Conservation (phyloP, 2,113 vertebrate species). For the Thalassarche chlororhynchos region DNA sequence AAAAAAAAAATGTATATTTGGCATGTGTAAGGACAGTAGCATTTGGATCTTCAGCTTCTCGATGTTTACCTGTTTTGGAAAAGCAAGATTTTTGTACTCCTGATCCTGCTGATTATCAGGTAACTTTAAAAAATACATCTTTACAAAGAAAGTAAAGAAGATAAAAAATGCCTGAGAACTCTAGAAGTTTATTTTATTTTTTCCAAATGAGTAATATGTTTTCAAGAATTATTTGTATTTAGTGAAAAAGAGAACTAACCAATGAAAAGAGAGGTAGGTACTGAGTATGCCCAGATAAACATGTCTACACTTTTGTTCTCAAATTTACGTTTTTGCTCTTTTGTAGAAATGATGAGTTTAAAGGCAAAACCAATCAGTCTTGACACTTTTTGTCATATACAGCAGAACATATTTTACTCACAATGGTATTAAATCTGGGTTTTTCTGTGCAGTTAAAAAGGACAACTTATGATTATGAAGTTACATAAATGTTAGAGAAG, state of each 20-base stretch:
- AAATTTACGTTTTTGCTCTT: background rate
- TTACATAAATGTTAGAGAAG: background rate
- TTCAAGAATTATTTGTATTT: background rate
- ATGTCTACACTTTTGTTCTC: fast-evolving
- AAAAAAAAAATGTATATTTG: background rate
- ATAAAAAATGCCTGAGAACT: background rate
- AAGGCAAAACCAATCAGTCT: background rate
- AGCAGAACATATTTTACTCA: background rate
- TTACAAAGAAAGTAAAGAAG: background rate
- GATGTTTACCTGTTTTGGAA: background rate
- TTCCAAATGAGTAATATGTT: background rate
- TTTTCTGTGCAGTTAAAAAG: background rate
- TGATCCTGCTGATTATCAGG: constrained; percentile 37
- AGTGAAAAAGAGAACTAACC: background rate
- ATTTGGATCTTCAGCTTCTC: constrained; percentile 51
- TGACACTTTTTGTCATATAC: background rate
- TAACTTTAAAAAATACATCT: background rate
- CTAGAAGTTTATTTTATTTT: background rate
- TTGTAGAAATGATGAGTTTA: background rate
- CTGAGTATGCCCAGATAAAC: background rate
- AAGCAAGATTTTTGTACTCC: background rate
- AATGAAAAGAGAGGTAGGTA: background rate
- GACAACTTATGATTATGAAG: background rate
- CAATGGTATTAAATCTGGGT: background rate
- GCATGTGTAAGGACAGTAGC: background rate